Evolutionary conservation across 2,797 vertebrate genomes (phyloP).

Genomic region (Sebastes miniatus): DNA sequence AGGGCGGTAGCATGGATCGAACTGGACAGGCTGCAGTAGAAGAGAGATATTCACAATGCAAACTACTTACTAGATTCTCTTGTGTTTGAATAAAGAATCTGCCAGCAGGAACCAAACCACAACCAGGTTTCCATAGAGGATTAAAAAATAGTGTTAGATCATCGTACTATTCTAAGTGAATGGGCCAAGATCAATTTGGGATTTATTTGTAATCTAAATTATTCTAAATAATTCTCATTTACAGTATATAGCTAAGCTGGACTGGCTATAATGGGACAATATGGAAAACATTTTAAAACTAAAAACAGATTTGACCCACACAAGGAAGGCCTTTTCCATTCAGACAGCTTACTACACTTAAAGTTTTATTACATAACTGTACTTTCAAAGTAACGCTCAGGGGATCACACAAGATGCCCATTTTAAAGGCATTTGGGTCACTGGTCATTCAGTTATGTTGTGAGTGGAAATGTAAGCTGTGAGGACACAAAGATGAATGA

Average conservation of each 20-base stretch:
- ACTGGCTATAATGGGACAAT: background rate
- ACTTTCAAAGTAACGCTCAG: background rate
- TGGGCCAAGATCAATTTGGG: background rate
- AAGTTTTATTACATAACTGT: background rate
- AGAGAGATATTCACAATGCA: background rate
- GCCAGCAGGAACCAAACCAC: background rate
- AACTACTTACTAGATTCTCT: background rate
- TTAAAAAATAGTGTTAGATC: background rate
- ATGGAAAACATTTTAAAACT: background rate
- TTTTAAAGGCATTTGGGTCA: background rate
- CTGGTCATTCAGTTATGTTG: background rate
- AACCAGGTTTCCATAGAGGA: background rate
- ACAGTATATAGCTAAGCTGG: slow-evolving; percentile 10
- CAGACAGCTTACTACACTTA: background rate
- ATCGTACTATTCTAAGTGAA: background rate
- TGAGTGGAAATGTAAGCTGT: background rate
- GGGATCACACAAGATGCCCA: background rate
- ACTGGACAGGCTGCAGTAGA: slow-evolving; percentile 73
- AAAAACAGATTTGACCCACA: background rate
- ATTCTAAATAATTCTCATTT: background rate
- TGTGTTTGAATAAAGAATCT: background rate
- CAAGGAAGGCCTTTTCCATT: background rate
- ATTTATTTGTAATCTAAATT: background rate
- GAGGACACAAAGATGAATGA: background rate
- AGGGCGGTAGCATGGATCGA: slow-evolving; percentile 80